These are phyloP conservation scores for Beris chalybata DNA, from an alignment of 2,888 invertebrate genomes.

Conservation along the genomic window DNA sequence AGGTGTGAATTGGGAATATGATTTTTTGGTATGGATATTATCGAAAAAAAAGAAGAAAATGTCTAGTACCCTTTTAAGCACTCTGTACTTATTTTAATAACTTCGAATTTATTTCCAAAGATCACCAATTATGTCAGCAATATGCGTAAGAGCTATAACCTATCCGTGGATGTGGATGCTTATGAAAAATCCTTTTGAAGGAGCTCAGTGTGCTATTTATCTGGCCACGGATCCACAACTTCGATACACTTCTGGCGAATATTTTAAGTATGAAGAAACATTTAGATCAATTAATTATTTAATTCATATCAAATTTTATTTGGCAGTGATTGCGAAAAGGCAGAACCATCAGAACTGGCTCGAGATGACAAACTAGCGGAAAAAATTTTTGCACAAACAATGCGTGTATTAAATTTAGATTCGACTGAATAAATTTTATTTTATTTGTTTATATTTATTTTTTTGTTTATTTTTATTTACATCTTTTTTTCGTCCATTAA, in stretches of 20 bases:
- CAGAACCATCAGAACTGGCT: conserved; percentile 57
- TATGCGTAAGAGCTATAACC: conserved; percentile 62
- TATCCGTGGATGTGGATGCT: conserved; percentile 70
- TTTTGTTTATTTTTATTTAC: too few species aligned
- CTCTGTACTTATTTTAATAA: neutral
- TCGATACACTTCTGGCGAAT: conserved; percentile 64
- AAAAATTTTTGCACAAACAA: conserved; percentile 52
- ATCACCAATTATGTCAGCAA: conserved; percentile 55
- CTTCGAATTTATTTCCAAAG: conserved; percentile 40
- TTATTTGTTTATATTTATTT: too few species aligned
- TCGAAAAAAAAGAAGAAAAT: too few species aligned
- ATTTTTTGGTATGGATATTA: too few species aligned
- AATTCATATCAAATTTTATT: conserved; percentile 35
- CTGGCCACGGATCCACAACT: conserved; percentile 66
- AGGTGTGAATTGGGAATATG: too few species aligned
- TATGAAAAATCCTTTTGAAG: conserved; percentile 68
- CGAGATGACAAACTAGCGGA: conserved; percentile 61
- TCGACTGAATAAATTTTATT: neutral
- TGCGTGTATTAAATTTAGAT: conserved; percentile 48
- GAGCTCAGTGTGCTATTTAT: conserved; percentile 69
- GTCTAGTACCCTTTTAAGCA: neutral
- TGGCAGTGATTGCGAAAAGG: conserved; percentile 65
- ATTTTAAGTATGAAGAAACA: conserved; percentile 63
- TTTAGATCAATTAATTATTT: conserved; percentile 29
- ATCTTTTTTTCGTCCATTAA: too few species aligned